Base-by-base conservation (phyloP, 2,888 invertebrate genomes). In the Nomada ruficornis region DNA sequence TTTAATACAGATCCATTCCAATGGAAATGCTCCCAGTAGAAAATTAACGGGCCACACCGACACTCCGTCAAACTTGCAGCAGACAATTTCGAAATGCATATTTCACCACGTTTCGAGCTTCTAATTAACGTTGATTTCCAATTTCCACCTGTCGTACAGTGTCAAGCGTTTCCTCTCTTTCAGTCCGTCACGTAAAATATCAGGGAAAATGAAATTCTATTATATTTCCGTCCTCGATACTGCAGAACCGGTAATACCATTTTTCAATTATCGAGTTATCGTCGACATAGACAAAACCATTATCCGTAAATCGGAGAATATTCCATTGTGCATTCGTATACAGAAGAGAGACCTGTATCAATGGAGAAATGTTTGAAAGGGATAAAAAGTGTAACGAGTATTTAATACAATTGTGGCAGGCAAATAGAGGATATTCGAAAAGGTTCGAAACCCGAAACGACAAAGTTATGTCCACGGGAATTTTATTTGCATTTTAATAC, bases 111-210 rank as follows among this genome's bases (percentile, higher is more conserved):
- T 23, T 26, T 26, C 9, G 9, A 52, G 11, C 29, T n/a, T 3
- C 26, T 52, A 65, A 65, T 65, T 65, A 52, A 52, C 52, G 50
- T 11, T 26, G 10, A 65, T 63, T 63, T 47, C 11, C 63, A 20
- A 13, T 47, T 62, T 20, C 42, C 44, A 44, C 13, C 20, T 10
- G 36, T 44, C 42, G 5, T n/a, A 9, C n/a, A 9, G 13, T 36
- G 15, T 18, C 62, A 10, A 23, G 23, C 44, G 23, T 26, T 29
- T 7, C 0, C 7, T 13, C 29, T 15, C 20, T 29, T 9, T 15
- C 57, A 23, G 23, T n/a, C 11, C 11, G 23, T 15, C 57, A 13
- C n/a, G 57, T 4, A 11, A 42, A 44, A 44, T 62, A 42, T n/a
- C 55, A 4, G 50, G 15, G 64, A 11, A 10, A 47, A 44, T 52